Evolutionary conservation across 2,888 invertebrate genomes (phyloP).

Genomic region (Drosophila leonis): DNA sequence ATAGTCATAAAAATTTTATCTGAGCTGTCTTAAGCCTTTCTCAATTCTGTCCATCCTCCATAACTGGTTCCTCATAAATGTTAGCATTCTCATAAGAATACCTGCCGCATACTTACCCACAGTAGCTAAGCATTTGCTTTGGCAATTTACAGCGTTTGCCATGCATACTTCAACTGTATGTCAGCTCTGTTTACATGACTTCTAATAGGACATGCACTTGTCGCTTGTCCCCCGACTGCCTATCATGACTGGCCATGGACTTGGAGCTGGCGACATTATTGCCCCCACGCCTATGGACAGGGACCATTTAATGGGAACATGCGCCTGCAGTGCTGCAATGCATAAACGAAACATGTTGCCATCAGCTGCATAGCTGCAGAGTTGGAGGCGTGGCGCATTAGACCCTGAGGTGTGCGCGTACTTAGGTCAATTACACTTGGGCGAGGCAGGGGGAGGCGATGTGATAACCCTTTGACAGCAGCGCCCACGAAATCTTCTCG

Average conservation of each 20-base stretch:
- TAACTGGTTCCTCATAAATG: too few species aligned
- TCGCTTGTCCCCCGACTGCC: slow-evolving; percentile 8
- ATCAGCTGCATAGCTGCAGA: slow-evolving; percentile 16
- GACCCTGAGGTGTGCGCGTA: slow-evolving; percentile 64
- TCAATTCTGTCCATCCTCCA: too few species aligned
- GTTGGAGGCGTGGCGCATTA: slow-evolving; percentile 20
- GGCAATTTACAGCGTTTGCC: background rate
- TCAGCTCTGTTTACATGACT: background rate
- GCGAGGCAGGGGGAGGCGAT: background rate
- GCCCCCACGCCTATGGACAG: slow-evolving; percentile 1
- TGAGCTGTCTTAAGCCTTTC: too few species aligned
- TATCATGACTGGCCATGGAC: slow-evolving; percentile 28
- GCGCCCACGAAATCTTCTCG: slow-evolving; percentile 11
- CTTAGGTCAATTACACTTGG: slow-evolving; percentile 70
- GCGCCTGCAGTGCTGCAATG: slow-evolving; percentile 51
- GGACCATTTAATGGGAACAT: slow-evolving; percentile 41
- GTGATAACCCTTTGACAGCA: slow-evolving; percentile 70
- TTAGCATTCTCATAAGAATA: too few species aligned
- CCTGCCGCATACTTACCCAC: background rate
- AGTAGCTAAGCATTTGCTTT: background rate
- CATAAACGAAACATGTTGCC: slow-evolving; percentile 70
- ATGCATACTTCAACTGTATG: too few species aligned
- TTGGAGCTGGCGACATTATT: slow-evolving; percentile 23
- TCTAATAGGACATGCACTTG: slow-evolving; percentile 18
- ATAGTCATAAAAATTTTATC: too few species aligned